phyloP scores from a whole-genome alignment of 2,888 invertebrate genomes.

The Sipha maydis region DNA sequence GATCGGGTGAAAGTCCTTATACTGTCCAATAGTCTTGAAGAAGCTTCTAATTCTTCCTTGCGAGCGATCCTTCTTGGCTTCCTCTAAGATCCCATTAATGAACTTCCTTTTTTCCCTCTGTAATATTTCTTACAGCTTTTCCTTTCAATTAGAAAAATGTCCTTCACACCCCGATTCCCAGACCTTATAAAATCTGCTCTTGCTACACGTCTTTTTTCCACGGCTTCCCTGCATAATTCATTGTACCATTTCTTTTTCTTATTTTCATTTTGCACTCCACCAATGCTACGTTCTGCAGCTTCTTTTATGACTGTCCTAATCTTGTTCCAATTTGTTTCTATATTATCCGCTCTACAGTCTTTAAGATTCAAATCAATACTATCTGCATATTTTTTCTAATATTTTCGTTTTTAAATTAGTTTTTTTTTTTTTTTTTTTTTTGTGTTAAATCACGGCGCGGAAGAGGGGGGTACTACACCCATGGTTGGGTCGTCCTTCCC shows the following conservation, averaged over 20 bases:
- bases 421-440: too few relatives aligned
- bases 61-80: too few relatives aligned
- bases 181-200: background rate
- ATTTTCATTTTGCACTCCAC: background rate
- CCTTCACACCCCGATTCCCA: background rate
- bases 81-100: too few relatives aligned
- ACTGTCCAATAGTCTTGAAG: too few relatives aligned
- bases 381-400: slow-evolving; percentile 3
- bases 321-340: slow-evolving; percentile 15
- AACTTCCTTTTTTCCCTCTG: too few relatives aligned
- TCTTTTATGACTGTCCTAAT: slow-evolving; percentile 3
- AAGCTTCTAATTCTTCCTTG: too few relatives aligned
- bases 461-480: too few relatives aligned
- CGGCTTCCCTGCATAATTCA: background rate
- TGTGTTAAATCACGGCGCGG: too few relatives aligned
- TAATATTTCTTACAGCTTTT: too few relatives aligned
- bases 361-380: slow-evolving; percentile 3
- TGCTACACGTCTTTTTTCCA: slow-evolving; percentile 3
- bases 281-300: background rate
- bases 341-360: background rate
- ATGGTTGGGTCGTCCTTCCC: too few relatives aligned
- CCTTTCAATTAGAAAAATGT: slow-evolving; percentile 6
- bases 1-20: too few relatives aligned
- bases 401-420: background rate
- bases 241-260: too few relatives aligned